Evolutionary conservation across 2,888 invertebrate genomes (phyloP), one percentile per base, ranked within the genome.

Genomic region (Pandemis corylana): DNA sequence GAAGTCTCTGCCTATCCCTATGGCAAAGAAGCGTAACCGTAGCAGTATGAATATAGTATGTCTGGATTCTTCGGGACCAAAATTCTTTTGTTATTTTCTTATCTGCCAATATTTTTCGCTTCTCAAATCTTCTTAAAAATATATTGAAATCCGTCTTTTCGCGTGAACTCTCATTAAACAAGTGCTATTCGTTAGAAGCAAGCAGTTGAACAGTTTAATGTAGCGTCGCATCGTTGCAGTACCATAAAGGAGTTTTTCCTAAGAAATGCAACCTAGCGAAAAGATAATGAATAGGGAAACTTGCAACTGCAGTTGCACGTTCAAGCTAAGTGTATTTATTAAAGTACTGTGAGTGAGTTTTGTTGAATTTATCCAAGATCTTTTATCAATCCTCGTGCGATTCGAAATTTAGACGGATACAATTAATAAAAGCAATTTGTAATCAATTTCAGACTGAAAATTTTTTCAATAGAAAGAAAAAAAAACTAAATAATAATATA

Each of bases 271-370:
- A 77, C 81, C 75, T 71, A 15, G 76, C 77, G 79, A 77, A 80
- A 83, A 83, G 81, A 82, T 82, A 82, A 83, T 82, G 79, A 82
- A 83, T 79, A 78, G 76, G 75, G 77, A 79, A 83, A 81, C 80
- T 83, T 81, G 77, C 78, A 82, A 80, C 80, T 82, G 80, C 81
- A 82, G 59, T 78, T 76, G 77, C 80, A 46, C n/a, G 64, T 65
- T 59, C 20, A 59, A 69, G 75, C 76, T 74, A 36, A 36, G 28
- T 36, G 71, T 49, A 65, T 77, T 76, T 77, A 79, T 78, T 76
- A 77, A 79, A 15, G 49, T 65, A 28, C 67, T 66, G 53, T 41
- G 46, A 56, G 42, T 59, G 51, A 49, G 46, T 12, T 65, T 49
- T 65, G 0, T n/a, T 13, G 44, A 20, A 28, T 65, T 65, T 13